Evolutionary conservation across 2,797 vertebrate species (phyloP).

Genomic region (Natrix natrix): DNA sequence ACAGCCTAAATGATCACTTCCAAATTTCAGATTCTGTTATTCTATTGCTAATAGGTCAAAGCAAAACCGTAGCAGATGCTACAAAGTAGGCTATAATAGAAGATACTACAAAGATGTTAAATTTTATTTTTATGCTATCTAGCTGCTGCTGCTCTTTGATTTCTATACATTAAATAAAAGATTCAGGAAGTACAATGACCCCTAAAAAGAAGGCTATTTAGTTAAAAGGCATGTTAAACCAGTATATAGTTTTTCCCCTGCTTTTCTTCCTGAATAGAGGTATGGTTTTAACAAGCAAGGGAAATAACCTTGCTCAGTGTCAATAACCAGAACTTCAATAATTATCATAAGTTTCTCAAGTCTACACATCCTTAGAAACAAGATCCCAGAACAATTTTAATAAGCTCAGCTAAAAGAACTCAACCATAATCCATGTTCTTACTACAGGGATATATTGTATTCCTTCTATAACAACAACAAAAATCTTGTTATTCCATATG

Average conservation of each 20-base stretch:
- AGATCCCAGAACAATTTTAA: not conserved
- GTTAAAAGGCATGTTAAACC: not conserved
- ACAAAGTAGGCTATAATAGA: not conserved
- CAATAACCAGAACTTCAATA: not conserved
- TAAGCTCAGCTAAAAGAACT: not conserved
- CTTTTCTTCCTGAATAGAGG: not conserved
- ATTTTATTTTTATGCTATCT: not conserved
- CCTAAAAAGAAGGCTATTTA: not conserved
- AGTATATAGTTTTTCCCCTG: not conserved
- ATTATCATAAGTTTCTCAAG: not conserved
- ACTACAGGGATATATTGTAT: not conserved
- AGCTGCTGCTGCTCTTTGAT: not conserved
- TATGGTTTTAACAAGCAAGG: not conserved
- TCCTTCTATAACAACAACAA: not conserved
- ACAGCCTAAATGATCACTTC: not conserved
- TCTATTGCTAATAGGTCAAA: not conserved
- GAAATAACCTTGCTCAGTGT: not conserved
- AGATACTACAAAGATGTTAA: not conserved
- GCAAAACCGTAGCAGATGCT: not conserved
- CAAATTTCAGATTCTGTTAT: not conserved
- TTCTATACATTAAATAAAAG: not conserved
- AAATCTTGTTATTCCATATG: not conserved
- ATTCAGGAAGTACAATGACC: not conserved
- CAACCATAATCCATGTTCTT: not conserved
- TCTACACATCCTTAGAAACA: not conserved